Conservation (phyloP, 1,140 invertebrate species). For the Gonioctena quinquepunctata region DNA sequence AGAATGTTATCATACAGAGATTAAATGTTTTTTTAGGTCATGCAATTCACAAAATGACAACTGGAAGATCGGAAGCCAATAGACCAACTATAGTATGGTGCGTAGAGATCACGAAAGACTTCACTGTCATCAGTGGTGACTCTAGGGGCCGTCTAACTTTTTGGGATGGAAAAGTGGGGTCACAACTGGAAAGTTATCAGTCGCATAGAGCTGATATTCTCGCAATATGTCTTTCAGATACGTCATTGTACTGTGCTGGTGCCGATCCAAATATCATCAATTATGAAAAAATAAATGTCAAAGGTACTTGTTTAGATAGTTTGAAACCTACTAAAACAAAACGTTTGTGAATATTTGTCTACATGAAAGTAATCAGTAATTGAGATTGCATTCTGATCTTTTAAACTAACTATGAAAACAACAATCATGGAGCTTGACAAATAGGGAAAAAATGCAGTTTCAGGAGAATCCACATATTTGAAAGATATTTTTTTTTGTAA, state of each 20-base stretch:
- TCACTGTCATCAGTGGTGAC: slow-evolving; percentile 86
- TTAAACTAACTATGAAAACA: no score
- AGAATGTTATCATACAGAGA: no score
- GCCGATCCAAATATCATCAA: slow-evolving; percentile 79
- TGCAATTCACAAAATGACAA: slow-evolving; percentile 79
- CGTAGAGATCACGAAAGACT: slow-evolving; percentile 76
- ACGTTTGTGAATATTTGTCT: no score
- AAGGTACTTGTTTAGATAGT: no score
- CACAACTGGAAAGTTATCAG: slow-evolving; percentile 73
- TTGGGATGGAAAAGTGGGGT: slow-evolving; percentile 82
- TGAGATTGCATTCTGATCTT: no score
- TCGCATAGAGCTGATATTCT: slow-evolving; percentile 82
- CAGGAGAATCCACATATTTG: no score
- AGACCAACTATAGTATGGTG: slow-evolving; percentile 86
- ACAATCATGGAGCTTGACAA: no score
- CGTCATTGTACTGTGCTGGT: slow-evolving; percentile 76
- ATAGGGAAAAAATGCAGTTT: no score
- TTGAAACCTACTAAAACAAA: no score
- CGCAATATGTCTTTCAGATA: slow-evolving; percentile 70
- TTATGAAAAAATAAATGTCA: slow-evolving; percentile 67
- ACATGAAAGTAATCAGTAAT: no score
- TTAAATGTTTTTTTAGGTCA: slow-evolving; percentile 55
- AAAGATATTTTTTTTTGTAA: no score
- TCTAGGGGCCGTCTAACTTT: slow-evolving; percentile 83
- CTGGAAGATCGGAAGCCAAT: slow-evolving; percentile 64